Base-by-base conservation (phyloP, 2,797 vertebrate species). In the Lepus townsendii region DNA sequence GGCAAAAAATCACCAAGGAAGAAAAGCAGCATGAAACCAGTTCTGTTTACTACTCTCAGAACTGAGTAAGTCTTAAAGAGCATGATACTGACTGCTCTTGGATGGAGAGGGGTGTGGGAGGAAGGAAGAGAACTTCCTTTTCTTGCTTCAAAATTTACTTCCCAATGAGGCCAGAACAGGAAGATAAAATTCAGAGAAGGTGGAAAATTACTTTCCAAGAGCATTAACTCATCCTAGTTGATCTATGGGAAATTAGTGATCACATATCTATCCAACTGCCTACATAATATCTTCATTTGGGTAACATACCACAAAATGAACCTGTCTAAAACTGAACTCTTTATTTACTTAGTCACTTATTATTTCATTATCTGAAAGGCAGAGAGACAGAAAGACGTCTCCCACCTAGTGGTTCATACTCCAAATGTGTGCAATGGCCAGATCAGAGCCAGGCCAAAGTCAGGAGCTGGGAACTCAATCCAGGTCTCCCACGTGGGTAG, bases 71-170 rank as follows among this genome's bases (percentile, higher is more conserved):
- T 26, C 57, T 77, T 65, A 54, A 52, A 77, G 50, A 75, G 38
- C 22, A 35, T 57, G 38, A 62, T 71, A 93, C 3, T 26, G 63
- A 96, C 20, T 87, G 32, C 65, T 57, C 54, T 83, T 12, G 32
- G 47, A 66, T 16, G 38, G 2, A 83, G 5, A 35, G 17, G 35
- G 22, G 38, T 38, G 38, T 3, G 54, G 9, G 17, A 30, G 10
- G 16, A 35, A 68, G 22, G 14, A 32, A 71, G 17, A 20, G 13
- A 20, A 83, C 57, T 27, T 68, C 22, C 17, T 47, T 72, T 10
- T 85, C 42, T 89, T 82, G 42, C 80, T 93, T 72, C 91, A 88
- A 90, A 96, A 90, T 83, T 85, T 63, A 82, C 86, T 77, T 82
- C 24, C 32, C 35, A 89, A 76, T 16, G 71, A 35, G 71, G 72